Base-by-base conservation (phyloP, 1,140 invertebrate genomes). In the Drosophila sturtevanti region DNA sequence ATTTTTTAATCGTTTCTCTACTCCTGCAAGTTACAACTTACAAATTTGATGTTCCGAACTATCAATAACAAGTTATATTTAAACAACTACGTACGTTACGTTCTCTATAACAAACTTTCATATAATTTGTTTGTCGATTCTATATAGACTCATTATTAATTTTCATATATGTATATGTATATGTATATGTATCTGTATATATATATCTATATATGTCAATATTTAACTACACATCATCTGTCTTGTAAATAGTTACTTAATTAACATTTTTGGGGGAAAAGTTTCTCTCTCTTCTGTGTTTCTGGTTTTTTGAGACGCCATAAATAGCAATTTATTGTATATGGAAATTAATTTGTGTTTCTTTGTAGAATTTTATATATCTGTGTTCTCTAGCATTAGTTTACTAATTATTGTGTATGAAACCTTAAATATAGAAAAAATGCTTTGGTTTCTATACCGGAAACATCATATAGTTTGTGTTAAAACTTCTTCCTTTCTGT, bases 351-450 rank as follows among this genome's bases (percentile, higher is more conserved):
- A 11, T 79, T 79, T 69, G 70, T 68, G 61, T 75, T 79, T 80
- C 41, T 44, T 41, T 41, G 54, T 77, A 81, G 69, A 81, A 62
- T 51, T 81, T 61, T 77, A 75, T 84, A 66, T 78, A 55, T 79
- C 63, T 81, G 64, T 63, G 73, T 76, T 87, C 69, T 81, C 79
- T 86, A 81, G 82, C 82, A 82, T 89, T 86, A 86, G 79, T 86
- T 87, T 63, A 73, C 82, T 86, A 87, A 87, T 86, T 86, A 86
- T 86, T 86, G 82, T 86, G 82, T 86, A 86, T 86, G 82, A 86
- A 86, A 86, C 82, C 82, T 86, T 86, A 86, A 82, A 86, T 82
- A 55, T 86, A 86, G 87, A 79, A 86, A 82, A 86, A 86, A 86
- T 86, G 82, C 82, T 54, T 82, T 71, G 82, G 84, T 89, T 86